Conservation (phyloP, 2,113 vertebrate species). For the Origma solitaria region DNA sequence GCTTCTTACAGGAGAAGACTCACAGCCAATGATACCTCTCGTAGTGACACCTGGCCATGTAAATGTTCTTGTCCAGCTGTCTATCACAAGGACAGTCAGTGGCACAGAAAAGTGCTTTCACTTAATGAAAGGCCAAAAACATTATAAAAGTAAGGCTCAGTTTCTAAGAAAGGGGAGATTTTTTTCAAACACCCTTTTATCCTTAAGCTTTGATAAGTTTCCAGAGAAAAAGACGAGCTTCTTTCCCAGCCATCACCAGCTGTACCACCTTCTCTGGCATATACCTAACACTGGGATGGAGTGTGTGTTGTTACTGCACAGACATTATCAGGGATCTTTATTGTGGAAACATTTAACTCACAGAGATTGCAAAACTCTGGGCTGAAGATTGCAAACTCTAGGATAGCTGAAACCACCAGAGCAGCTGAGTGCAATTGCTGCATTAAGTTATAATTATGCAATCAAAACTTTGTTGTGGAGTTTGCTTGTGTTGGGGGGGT, state of each 20-base stretch:
- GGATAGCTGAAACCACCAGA: neutral
- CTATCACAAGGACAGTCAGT: neutral
- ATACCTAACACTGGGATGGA: neutral
- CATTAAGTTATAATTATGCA: neutral
- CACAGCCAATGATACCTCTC: neutral
- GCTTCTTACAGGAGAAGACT: neutral
- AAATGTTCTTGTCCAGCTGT: neutral
- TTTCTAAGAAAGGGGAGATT: neutral
- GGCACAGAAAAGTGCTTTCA: neutral
- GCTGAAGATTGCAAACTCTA: neutral
- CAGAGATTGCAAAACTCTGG: neutral
- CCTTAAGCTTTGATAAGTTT: neutral
- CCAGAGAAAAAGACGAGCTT: neutral
- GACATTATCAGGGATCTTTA: neutral
- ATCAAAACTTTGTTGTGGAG: neutral
- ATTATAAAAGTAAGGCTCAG: neutral
- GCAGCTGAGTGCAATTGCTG: neutral
- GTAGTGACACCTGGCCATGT: neutral
- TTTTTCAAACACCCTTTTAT: neutral
- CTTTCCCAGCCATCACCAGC: neutral
- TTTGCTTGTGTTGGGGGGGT: neutral
- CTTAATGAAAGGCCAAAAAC: neutral
- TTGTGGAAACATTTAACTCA: neutral
- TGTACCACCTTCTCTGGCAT: neutral
- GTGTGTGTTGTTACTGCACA: rapidly evolving